A percentile compares a stretch with the other conserved stretches of the same genome.
phyloP scores from a whole-genome alignment of 2,797 vertebrate genomes.

The Notolepis coatsorum region DNA sequence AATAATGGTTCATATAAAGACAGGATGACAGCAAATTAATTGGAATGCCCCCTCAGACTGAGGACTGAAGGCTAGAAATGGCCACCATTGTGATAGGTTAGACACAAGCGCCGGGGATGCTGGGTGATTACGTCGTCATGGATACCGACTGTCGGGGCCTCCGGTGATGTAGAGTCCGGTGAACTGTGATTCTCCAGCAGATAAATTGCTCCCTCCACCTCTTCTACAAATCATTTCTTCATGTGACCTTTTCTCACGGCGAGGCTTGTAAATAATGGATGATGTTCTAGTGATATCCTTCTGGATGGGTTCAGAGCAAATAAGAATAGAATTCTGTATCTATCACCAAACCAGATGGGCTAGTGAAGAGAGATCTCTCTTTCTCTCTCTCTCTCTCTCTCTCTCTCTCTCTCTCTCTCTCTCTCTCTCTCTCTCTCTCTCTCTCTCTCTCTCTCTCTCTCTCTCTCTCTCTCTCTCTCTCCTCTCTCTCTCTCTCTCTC shows the following conservation, averaged over 20 bases:
- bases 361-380: too few relatives aligned
- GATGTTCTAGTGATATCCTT: neutral
- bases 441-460: too few relatives aligned
- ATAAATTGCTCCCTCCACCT: neutral
- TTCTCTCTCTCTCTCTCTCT: too few relatives aligned
- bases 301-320: neutral
- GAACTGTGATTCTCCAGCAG: constrained; percentile 20
- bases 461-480: too few relatives aligned
- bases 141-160: constrained; percentile 28
- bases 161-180: constrained; percentile 20
- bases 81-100: neutral
- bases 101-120: constrained; percentile 35
- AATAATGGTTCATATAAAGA: too few relatives aligned
- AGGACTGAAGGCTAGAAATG: constrained; percentile 10
- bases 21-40: neutral
- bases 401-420: too few relatives aligned
- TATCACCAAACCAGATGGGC: too few relatives aligned
- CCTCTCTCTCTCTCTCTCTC: too few relatives aligned
- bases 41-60: neutral
- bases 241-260: neutral
- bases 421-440: too few relatives aligned
- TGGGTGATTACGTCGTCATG: constrained; percentile 50
- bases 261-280: neutral
- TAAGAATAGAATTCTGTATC: too few relatives aligned
- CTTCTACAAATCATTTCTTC: neutral